Conservation (phyloP, 2,797 vertebrate species). For the Rhinichthys osculus region DNA sequence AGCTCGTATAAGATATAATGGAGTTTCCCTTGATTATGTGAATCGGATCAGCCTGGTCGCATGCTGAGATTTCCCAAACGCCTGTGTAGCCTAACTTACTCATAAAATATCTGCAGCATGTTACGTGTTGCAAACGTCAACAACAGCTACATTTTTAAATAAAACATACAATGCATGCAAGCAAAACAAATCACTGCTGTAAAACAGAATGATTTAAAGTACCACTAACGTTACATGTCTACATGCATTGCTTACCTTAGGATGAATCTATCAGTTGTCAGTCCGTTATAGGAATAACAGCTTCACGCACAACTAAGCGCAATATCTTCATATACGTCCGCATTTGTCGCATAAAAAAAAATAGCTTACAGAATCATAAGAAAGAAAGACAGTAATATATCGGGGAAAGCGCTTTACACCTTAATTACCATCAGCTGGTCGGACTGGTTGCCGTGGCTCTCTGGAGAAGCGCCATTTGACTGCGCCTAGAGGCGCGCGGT, state of each 20-base stretch:
- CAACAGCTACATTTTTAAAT: background rate
- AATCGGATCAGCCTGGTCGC: constrained; percentile 3
- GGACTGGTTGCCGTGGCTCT: constrained; percentile 31
- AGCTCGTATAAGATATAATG: background rate
- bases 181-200: background rate
- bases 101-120: background rate
- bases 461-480: constrained; percentile 61
- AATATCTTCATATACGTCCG: background rate
- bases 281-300: background rate
- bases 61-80: constrained; percentile 14
- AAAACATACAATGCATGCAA: background rate
- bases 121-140: background rate
- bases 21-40: constrained; percentile 33
- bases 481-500: constrained; percentile 35
- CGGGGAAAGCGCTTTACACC: background rate
- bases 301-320: background rate
- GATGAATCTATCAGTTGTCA: constrained; percentile 41
- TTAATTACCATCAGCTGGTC: constrained; percentile 50
- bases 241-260: constrained; percentile 49
- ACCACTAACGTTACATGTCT: no score
- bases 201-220: background rate
- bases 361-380: background rate
- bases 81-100: background rate
- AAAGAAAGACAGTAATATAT: background rate
- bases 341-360: background rate